phyloP scores from a whole-genome alignment of 2,797 vertebrate genomes.

The Mormyrus hasselquistii region DNA sequence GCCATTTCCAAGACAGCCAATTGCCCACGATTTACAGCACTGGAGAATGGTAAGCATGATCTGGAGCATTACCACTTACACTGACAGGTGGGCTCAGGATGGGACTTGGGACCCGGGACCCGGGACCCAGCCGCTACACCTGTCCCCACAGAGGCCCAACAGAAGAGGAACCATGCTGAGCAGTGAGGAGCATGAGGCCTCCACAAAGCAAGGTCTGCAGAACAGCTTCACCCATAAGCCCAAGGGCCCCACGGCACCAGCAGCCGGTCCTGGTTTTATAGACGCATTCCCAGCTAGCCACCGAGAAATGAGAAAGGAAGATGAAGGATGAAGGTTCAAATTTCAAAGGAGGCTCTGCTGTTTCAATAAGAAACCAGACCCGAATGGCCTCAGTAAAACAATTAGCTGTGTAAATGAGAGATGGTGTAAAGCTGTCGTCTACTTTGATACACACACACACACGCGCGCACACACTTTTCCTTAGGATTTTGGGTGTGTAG shows the following conservation, averaged over 20 bases:
- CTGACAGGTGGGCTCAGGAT: slow-evolving; percentile 36
- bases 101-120: background rate
- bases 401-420: background rate
- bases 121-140: slow-evolving; percentile 47
- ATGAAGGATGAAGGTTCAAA: background rate
- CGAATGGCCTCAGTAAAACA: background rate
- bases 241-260: background rate
- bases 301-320: background rate
- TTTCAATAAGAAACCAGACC: background rate
- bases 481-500: background rate
- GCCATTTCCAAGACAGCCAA: slow-evolving; percentile 58
- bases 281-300: background rate
- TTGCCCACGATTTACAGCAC: slow-evolving; percentile 41
- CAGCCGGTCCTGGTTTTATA: background rate
- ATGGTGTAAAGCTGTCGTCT: background rate
- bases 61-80: slow-evolving; percentile 14
- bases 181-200: background rate
- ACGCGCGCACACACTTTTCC: background rate
- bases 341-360: background rate
- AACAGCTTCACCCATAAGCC: background rate
- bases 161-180: background rate
- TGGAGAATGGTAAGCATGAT: background rate
- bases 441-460: background rate
- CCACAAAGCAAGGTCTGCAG: background rate
- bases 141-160: slow-evolving; percentile 45